Percentiles rank a stretch among this genome's conserved stretches.
phyloP scores from a whole-genome alignment of 1,140 invertebrate genomes.

The Vanessa atalanta region DNA sequence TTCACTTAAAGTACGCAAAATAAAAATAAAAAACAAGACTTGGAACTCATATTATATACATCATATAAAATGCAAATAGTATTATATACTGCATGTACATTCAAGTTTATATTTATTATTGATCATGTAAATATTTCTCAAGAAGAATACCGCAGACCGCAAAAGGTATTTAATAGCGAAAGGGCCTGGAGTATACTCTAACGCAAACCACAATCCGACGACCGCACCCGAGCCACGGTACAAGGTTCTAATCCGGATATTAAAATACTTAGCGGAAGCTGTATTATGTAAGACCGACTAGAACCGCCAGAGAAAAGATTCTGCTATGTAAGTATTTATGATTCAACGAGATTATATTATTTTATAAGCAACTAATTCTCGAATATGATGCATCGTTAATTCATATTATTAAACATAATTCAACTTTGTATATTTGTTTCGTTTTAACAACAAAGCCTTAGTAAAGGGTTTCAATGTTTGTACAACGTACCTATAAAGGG shows the following conservation, averaged over 20 bases:
- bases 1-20: too few species aligned
- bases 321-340: neutral
- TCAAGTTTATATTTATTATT: neutral
- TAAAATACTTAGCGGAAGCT: slow-evolving; percentile 10
- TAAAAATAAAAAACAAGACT: too few species aligned
- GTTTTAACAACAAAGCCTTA: too few species aligned
- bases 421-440: too few species aligned
- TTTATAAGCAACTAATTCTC: too few species aligned
- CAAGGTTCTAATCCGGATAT: slow-evolving; percentile 8
- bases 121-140: neutral
- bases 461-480: neutral
- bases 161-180: slow-evolving; percentile 3
- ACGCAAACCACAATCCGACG: slow-evolving; percentile 1
- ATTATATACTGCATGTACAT: too few species aligned
- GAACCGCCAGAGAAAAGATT: neutral
- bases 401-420: too few species aligned
- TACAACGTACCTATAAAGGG: neutral
- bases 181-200: neutral
- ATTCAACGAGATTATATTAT: neutral
- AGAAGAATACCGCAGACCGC: neutral
- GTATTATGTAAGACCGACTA: neutral
- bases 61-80: too few species aligned
- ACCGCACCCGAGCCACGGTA: slow-evolving; percentile 3
- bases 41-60: too few species aligned
- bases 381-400: too few species aligned